Conservation (phyloP, 2,888 invertebrate genomes). For the Lutraria lutraria region DNA sequence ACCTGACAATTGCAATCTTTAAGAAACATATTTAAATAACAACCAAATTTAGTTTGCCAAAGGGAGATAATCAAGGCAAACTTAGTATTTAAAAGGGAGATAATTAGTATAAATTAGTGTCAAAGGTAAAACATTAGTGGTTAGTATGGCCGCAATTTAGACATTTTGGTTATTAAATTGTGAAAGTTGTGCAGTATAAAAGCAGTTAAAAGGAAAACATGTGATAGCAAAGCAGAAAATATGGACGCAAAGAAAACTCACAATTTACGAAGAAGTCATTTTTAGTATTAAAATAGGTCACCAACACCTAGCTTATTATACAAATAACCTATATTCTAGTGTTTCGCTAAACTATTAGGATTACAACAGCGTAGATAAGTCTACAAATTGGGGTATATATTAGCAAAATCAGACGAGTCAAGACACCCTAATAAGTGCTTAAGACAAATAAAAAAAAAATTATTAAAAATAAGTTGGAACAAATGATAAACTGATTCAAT, state of each 20-base stretch:
- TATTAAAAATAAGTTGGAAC: no score
- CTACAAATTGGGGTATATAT: not conserved
- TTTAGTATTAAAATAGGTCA: not conserved
- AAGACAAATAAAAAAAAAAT: no score
- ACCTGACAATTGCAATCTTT: no score
- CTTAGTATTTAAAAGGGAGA: not conserved
- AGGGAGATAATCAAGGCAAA: not conserved
- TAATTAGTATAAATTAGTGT: not conserved
- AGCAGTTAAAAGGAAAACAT: not conserved
- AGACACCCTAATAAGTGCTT: constrained; percentile 9
- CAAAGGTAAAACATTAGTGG: constrained; percentile 9
- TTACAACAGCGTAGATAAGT: not conserved
- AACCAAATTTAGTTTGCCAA: not conserved
- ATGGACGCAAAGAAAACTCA: not conserved
- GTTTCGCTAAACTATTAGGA: not conserved
- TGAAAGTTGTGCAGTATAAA: not conserved
- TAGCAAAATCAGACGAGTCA: not conserved
- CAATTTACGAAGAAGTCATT: not conserved
- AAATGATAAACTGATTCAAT: no score
- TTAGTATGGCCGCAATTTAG: not conserved
- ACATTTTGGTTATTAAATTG: not conserved
- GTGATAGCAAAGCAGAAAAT: not conserved
- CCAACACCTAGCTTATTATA: constrained; percentile 6
- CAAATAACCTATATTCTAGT: not conserved
- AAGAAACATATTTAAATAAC: no score